Conservation (phyloP, 2,888 invertebrate genomes). For the Raillietiella orientalis region DNA sequence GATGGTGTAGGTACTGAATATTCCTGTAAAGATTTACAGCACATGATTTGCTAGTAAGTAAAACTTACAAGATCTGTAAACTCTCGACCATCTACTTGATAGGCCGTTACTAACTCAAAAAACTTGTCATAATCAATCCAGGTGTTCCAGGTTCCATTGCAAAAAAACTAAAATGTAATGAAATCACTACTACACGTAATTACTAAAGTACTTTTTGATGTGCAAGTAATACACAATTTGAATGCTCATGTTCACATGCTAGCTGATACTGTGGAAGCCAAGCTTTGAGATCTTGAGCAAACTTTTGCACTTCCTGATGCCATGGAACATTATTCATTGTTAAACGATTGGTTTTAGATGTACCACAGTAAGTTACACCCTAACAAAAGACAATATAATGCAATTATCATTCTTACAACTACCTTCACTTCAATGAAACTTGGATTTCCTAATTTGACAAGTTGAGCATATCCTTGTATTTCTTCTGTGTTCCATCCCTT, state of each 20-base stretch:
- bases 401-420: constrained; percentile 4
- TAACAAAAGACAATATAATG: constrained; percentile 8
- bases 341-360: constrained; percentile 15
- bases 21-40: constrained; percentile 11
- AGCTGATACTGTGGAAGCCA: constrained; percentile 17
- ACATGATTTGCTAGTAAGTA: background rate
- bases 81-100: constrained; percentile 11
- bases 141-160: constrained; percentile 19
- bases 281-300: constrained; percentile 15
- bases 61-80: constrained; percentile 14
- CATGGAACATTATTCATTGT: constrained; percentile 25
- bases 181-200: background rate
- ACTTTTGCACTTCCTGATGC: constrained; percentile 20
- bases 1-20: constrained; percentile 18
- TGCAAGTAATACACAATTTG: constrained; percentile 21
- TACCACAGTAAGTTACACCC: constrained; percentile 24
- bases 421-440: constrained; percentile 25
- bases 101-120: constrained; percentile 14
- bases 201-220: constrained; percentile 15
- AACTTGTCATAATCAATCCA: constrained; percentile 23
- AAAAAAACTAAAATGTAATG: constrained; percentile 14
- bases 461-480: constrained; percentile 18
- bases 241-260: constrained; percentile 23
- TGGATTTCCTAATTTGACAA: constrained; percentile 18
- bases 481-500: constrained; percentile 22